A percentile compares a stretch with the other conserved stretches of the same genome.
Conservation (phyloP, 2,888 invertebrate genomes). For the Candidula unifasciata region DNA sequence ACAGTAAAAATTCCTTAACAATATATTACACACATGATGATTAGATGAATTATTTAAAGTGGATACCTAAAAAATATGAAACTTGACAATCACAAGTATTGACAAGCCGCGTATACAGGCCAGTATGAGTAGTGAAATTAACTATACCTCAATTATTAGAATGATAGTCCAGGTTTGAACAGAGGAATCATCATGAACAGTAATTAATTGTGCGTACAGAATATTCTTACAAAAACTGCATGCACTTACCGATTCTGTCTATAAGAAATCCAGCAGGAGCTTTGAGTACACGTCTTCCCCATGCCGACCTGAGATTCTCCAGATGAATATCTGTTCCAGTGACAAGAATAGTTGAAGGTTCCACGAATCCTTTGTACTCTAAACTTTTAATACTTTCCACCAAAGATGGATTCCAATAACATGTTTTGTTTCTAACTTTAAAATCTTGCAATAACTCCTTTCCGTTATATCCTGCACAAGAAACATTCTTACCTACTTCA, state of each 20-base stretch:
- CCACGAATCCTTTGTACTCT: constrained; percentile 93
- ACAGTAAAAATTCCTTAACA: too few relatives aligned
- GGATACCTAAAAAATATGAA: too few relatives aligned
- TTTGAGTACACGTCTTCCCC: constrained; percentile 93
- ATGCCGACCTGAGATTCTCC: constrained; percentile 91
- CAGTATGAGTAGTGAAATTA: too few relatives aligned
- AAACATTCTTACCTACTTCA: constrained; percentile 39
- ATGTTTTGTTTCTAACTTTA: constrained; percentile 92
- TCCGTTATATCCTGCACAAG: constrained; percentile 79
- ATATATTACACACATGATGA: too few relatives aligned
- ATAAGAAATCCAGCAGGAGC: constrained; percentile 94
- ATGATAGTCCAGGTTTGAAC: too few relatives aligned
- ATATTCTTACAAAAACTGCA: not conserved
- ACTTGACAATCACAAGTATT: too few relatives aligned
- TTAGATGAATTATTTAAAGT: too few relatives aligned
- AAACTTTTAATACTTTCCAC: constrained; percentile 84
- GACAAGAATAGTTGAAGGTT: constrained; percentile 92
- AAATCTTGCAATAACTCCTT: constrained; percentile 95
- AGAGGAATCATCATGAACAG: too few relatives aligned
- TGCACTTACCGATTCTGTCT: constrained; percentile 91
- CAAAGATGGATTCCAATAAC: constrained; percentile 95
- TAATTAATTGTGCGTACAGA: too few relatives aligned
- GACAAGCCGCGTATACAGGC: too few relatives aligned
- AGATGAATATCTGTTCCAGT: constrained; percentile 91
- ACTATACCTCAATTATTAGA: too few relatives aligned